Evolutionary conservation across 2,888 invertebrate genomes (phyloP).

Genomic region (Trachelus iudaicus): DNA sequence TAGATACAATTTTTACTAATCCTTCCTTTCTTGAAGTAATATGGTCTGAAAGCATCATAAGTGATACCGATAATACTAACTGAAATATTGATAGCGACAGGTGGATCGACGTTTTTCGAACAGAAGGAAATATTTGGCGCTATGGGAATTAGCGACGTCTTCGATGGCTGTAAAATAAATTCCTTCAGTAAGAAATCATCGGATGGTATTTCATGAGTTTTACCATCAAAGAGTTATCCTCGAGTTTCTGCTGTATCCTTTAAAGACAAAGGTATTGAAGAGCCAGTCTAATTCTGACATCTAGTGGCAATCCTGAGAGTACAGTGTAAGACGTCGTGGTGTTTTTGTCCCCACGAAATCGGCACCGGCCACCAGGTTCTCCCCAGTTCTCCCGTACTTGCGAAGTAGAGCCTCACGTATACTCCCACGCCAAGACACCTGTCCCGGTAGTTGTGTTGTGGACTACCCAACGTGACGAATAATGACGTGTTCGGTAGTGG

Average conservation of each 20-base stretch:
- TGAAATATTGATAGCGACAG: neutral
- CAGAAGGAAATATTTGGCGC: neutral
- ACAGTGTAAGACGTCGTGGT: neutral
- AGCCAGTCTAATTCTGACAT: neutral
- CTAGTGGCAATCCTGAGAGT: neutral
- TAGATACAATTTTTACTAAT: neutral
- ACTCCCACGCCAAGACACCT: neutral
- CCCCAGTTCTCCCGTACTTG: neutral
- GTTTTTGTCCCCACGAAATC: neutral
- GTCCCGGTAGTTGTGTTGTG: neutral
- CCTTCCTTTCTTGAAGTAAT: neutral
- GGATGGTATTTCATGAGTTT: neutral
- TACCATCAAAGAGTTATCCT: neutral
- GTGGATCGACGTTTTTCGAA: neutral
- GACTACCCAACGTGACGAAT: neutral
- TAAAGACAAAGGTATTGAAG: neutral
- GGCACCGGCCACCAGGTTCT: neutral
- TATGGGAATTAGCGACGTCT: neutral
- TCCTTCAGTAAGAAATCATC: neutral
- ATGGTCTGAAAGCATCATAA: neutral
- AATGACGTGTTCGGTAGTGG: constrained; percentile 16
- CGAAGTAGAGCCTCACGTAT: neutral
- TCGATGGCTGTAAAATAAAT: neutral
- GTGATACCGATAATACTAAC: too few relatives aligned
- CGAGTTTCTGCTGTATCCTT: neutral